Conservation (phyloP, 2,113 vertebrate genomes). For the Anhinga anhinga region DNA sequence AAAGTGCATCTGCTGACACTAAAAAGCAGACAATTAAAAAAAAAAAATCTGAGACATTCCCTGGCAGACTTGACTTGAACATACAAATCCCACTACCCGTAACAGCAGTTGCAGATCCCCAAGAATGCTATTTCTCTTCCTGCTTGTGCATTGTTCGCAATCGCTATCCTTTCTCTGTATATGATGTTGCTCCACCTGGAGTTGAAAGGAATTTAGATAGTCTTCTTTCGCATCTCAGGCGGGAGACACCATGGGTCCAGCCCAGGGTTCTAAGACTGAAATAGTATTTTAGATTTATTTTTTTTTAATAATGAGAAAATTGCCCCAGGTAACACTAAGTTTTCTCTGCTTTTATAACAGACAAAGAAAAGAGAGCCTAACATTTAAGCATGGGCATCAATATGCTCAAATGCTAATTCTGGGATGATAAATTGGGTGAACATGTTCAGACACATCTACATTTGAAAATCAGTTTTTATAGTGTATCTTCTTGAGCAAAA, state of each 20-base stretch:
- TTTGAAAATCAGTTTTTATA: background rate
- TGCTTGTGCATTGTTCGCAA: background rate
- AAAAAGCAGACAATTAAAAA: slow-evolving; percentile 59
- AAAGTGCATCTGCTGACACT: slow-evolving; percentile 61
- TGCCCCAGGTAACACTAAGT: background rate
- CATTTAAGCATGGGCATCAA: background rate
- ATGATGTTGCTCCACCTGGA: background rate
- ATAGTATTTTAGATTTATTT: background rate
- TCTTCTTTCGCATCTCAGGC: background rate
- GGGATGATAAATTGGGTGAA: background rate
- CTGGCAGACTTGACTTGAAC: slow-evolving; percentile 7
- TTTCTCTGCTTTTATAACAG: background rate
- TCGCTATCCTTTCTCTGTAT: background rate
- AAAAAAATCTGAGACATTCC: background rate
- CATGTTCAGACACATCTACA: background rate
- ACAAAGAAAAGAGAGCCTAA: background rate
- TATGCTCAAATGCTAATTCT: background rate
- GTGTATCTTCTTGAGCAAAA: background rate
- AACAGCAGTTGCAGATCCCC: background rate
- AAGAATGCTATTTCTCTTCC: background rate
- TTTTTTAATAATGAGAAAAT: background rate
- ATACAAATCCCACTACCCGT: background rate
- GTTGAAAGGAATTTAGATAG: slow-evolving; percentile 38
- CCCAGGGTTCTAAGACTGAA: background rate
- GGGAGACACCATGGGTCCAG: background rate